Evolutionary conservation across 2,888 invertebrate genomes (phyloP), one percentile per base, ranked within the genome.

Genomic region (Volucella bombylans): DNA sequence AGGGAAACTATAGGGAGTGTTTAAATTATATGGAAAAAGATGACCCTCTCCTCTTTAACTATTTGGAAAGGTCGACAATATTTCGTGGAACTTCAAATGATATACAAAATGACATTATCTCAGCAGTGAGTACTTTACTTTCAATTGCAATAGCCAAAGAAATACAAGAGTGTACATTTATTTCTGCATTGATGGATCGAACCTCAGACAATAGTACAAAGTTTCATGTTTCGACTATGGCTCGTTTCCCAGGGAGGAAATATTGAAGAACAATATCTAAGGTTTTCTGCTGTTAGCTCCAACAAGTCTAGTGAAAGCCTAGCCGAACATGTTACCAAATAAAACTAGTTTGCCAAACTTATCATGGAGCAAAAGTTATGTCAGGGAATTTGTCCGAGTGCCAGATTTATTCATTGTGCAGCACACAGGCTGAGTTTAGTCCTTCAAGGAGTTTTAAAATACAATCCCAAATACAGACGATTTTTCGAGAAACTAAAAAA

Each of bases 31-130:
- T 18, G 1, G 18, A 1, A 1, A 18, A 18, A 18, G 1, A 18
- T 18, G 18, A 18, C 18, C 18, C 18, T 1, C 1, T 18, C 18
- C 18, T 65, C 18, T 18, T n/a, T 39, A 65, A 65, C 65, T 39
- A 65, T 18, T 65, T 65, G 65, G n/a, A 65, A 52, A 39, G 2
- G 50, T 10, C 18, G 41, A 50, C 65, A 65, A 38, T 57, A 23
- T 57, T 57, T 57, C 57, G 61, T 61, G 45, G 61, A 45, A 61
- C 61, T 61, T 61, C 45, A 59, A 39, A 41, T 39, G 41, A 39
- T 10, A 43, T 38, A 18, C 18, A 18, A 18, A 18, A 18, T 18
- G 18, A 1, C 18, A 18, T 18, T 18, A 1, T 18, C 18, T 18
- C 18, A 18, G 18, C 18, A 18, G 18, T 18, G 18, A 18, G 18